A percentile compares a stretch with the other conserved stretches of the same genome.
These are phyloP conservation scores for Spongilla lacustris DNA, from an alignment of 37 sponge, comb jelly and placozoan species.

Conservation along the genomic window DNA sequence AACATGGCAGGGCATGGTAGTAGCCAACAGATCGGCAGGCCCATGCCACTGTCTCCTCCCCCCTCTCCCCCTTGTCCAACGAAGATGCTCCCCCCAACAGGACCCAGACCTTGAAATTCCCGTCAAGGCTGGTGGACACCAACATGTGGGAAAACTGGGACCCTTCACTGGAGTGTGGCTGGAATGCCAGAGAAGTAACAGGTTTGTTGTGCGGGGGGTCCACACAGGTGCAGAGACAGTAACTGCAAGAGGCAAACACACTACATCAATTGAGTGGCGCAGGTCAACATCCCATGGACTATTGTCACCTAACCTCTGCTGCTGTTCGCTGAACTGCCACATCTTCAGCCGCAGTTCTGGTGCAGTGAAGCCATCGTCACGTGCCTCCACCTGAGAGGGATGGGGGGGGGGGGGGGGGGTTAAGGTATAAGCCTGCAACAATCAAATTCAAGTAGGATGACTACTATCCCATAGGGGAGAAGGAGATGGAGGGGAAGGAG, in stretches of 20 bases:
- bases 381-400: slow-evolving; percentile 64
- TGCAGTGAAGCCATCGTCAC: slow-evolving; percentile 65
- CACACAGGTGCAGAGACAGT: slow-evolving; percentile 68
- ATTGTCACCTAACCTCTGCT: slow-evolving; percentile 42
- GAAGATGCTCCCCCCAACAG: slow-evolving; percentile 14
- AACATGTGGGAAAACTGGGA: neutral
- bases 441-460: too few species aligned
- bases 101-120: slow-evolving; percentile 75
- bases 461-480: too few species aligned
- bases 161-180: slow-evolving; percentile 19
- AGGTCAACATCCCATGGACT: neutral
- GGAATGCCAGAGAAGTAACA: slow-evolving; percentile 69
- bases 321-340: slow-evolving; percentile 53
- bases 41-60: slow-evolving; percentile 45
- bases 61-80: neutral
- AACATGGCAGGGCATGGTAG: slow-evolving; percentile 64
- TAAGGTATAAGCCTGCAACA: neutral
- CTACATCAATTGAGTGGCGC: neutral
- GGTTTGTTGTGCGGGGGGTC: slow-evolving; percentile 77
- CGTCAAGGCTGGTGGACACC: slow-evolving; percentile 71
- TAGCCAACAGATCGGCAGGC: slow-evolving; percentile 67
- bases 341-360: slow-evolving; percentile 79
- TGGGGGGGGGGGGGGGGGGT: neutral
- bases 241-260: slow-evolving; percentile 37
- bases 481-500: too few species aligned